Evolutionary conservation across 2,113 vertebrate species (phyloP), one percentile per base, ranked within the genome.

Genomic region (Myotis yumanensis): DNA sequence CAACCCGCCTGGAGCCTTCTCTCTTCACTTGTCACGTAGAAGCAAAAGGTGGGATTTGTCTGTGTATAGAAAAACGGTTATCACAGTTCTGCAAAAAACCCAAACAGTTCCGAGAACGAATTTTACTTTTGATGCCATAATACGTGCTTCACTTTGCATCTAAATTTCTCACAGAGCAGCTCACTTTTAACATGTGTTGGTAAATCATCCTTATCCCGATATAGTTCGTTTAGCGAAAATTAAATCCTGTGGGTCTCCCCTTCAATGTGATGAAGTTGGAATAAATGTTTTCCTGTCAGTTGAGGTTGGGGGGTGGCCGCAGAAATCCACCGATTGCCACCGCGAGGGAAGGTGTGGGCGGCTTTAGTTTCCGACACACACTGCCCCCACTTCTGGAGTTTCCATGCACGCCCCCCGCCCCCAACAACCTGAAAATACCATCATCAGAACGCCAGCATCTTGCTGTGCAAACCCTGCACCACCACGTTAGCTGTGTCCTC

Each of bases 381-480:
- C 46, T 48, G 48, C 22, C 25, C 76, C 43, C 22, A 1, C 28
- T 28, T n/a, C 37, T 2, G 14, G 51, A 64, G 18, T 48, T 59
- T 25, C 73, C 86, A 52, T 32, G 35, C 18, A 15, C 11, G 7
- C 35, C 11, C 25, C 23, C 17, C 20, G n/a, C 11, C 22, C 18
- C 17, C 18, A 35, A 68, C 46, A 15, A 20, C 22, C 35, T 1
- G n/a, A 22, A 64, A n/a, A 68, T 23, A 16, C 14, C 14, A 1
- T 18, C 1, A 4, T 32, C 46, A 4, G 51, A 51, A 51, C 15
- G 11, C 10, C 25, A n/a, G 16, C 20, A 1, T 51, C 87, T 40
- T 51, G 68, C 37, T 69, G 3, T 1, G 15, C 7, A 1, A 7
- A n/a, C 8, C 28, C 73, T 3, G 6, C 2, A 4, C 7, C 17